Percentiles rank a stretch among this genome's conserved stretches.
phyloP scores from a whole-genome alignment of 2,797 vertebrate species.

The Chaetodon trifasciatus region DNA sequence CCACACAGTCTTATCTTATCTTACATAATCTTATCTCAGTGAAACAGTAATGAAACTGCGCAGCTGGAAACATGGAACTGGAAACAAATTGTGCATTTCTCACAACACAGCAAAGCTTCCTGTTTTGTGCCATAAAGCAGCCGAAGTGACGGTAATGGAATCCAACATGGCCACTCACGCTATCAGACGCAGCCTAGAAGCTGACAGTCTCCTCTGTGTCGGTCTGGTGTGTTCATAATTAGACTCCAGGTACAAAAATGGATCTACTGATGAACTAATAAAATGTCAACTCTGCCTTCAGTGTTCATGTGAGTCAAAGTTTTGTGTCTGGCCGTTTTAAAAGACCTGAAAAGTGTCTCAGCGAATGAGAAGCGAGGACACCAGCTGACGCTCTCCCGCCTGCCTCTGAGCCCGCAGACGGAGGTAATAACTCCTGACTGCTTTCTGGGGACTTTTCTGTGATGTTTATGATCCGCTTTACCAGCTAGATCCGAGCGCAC shows the following conservation, averaged over 20 bases:
- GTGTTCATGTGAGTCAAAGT: neutral
- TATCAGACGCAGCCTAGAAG: neutral
- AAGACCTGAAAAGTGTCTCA: neutral
- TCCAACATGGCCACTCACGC: neutral
- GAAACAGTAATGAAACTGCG: too few relatives aligned
- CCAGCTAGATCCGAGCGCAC: neutral
- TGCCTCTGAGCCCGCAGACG: neutral
- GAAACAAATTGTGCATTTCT: too few relatives aligned
- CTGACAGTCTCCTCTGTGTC: neutral
- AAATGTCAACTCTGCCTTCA: neutral
- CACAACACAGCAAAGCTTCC: neutral
- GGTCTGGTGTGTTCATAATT: neutral
- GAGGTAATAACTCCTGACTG: conserved; percentile 52
- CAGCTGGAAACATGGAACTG: too few relatives aligned
- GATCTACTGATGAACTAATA: neutral
- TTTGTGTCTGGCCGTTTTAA: conserved; percentile 3
- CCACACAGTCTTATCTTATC: too few relatives aligned
- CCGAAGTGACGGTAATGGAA: neutral
- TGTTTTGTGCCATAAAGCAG: neutral
- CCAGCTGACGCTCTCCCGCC: neutral
- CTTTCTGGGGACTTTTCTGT: conserved; percentile 44
- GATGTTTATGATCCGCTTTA: conserved; percentile 57
- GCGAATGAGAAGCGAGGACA: conserved; percentile 19
- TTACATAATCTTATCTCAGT: too few relatives aligned
- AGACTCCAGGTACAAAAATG: neutral